Evolutionary conservation across 1,140 invertebrate genomes (phyloP), one percentile per base, ranked within the genome.

Genomic region (Cepaea nemoralis): DNA sequence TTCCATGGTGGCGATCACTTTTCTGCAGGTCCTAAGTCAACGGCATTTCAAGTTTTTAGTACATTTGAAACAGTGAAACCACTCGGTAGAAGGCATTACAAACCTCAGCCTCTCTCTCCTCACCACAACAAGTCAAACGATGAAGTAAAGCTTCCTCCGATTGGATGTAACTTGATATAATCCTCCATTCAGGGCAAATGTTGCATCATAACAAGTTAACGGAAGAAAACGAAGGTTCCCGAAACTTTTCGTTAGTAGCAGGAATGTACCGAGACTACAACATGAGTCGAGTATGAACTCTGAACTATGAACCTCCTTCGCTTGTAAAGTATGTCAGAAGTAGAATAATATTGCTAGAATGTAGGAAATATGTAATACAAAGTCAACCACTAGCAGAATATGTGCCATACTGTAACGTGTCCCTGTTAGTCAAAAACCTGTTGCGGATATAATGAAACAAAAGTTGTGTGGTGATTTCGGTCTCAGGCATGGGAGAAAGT

Each of bases 1-100:
- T 77, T 82, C 83, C 83, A 82, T 84, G 8, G 45, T 77, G 55
- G 22, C 48, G 35, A 45, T 3, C 33, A 40, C 24, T 37, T 71
- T 40, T 6, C 3, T 31, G 22, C 14, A 55, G 50, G 22, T 22
- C 50, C 59, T 63, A 63, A 27, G 59, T 5, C 6, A 22, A 31
- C n/a, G 6, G 27, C 27, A 31, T 31, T 31, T 63, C 59, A 63
- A 63, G 1, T 55, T 3, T 19, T 55, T 2, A 63, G 16, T 5
- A 63, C 3, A 66, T 39, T 10, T 70, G 40, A 10, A 8, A 70
- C 37, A 70, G n/a, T 24, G 12, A 22, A 3, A 37, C 24, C 14
- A 40, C n/a, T 24, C n/a, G 50, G 42, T 2, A 55, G 22, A 55
- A 55, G 50, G n/a, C 37, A 27, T 70, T n/a, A 10, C 19, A 1